Evolutionary conservation across 2,888 invertebrate species (phyloP).

Genomic region (Trypoxylon attenuatum): DNA sequence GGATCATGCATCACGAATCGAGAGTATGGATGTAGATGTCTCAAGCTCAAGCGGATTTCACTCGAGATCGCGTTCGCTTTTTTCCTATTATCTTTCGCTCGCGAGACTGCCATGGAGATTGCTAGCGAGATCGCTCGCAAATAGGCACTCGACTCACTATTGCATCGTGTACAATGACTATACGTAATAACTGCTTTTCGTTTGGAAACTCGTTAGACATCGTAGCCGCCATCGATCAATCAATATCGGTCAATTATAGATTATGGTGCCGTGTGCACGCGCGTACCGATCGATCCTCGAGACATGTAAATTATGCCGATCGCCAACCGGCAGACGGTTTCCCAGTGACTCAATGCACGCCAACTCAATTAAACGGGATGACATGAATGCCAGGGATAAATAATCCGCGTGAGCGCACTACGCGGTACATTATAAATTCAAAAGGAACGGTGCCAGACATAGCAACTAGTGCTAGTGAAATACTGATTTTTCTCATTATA

Average conservation of each 20-base stretch:
- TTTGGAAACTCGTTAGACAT: constrained; percentile 12
- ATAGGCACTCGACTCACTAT: too few species aligned
- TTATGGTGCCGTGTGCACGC: constrained; percentile 39
- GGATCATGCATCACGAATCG: too few species aligned
- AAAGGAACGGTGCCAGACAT: constrained; percentile 35
- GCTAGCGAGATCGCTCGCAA: too few species aligned
- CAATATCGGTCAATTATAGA: constrained; percentile 49
- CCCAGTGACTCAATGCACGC: constrained; percentile 17
- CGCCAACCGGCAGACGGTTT: constrained; percentile 13
- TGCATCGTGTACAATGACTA: not conserved
- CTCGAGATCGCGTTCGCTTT: too few species aligned
- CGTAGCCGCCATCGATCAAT: constrained; percentile 41
- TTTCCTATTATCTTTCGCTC: too few species aligned
- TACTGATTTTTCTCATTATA: constrained; percentile 40
- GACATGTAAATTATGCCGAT: constrained; percentile 49
- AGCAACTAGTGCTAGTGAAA: constrained; percentile 5
- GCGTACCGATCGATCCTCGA: constrained; percentile 36
- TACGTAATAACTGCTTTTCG: not conserved
- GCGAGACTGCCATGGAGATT: too few species aligned
- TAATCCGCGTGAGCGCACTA: constrained; percentile 33
- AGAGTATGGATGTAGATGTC: too few species aligned
- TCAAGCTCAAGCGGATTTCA: too few species aligned
- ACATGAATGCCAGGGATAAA: constrained; percentile 42
- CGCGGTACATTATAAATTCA: constrained; percentile 51
- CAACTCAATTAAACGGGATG: constrained; percentile 52